These are phyloP conservation scores for Heliconius congener DNA, from an alignment of 1,140 invertebrate genomes.

Conservation along the genomic window DNA sequence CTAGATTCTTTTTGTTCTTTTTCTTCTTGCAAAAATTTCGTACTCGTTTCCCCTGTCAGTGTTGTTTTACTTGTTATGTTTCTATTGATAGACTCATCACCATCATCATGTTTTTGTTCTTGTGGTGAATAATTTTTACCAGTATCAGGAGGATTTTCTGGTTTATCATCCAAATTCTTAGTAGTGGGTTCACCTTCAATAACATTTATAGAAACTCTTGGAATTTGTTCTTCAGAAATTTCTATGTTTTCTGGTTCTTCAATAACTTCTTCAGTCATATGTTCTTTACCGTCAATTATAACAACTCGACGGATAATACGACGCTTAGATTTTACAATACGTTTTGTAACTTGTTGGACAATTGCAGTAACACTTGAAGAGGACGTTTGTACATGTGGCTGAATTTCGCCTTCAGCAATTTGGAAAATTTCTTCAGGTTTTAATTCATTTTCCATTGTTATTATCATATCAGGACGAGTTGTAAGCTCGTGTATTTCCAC, in stretches of 20 bases:
- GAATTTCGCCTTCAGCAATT: slow-evolving; percentile 81
- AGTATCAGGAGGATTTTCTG: slow-evolving; percentile 33
- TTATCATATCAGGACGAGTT: slow-evolving; percentile 82
- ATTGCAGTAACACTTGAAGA: slow-evolving; percentile 87
- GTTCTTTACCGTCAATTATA: slow-evolving; percentile 91
- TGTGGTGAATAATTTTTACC: slow-evolving; percentile 16
- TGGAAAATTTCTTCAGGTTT: slow-evolving; percentile 82
- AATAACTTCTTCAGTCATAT: slow-evolving; percentile 89
- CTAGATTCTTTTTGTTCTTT: neutral
- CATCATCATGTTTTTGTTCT: neutral
- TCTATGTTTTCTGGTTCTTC: slow-evolving; percentile 92
- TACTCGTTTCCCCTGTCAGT: neutral
- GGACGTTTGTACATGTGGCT: slow-evolving; percentile 73
- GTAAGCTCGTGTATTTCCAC: slow-evolving; percentile 85
- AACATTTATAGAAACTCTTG: slow-evolving; percentile 88
- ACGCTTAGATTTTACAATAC: slow-evolving; percentile 87
- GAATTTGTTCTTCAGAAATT: slow-evolving; percentile 87
- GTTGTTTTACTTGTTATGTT: neutral
- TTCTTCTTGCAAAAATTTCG: neutral
- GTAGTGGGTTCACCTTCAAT: slow-evolving; percentile 69
- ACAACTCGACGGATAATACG: slow-evolving; percentile 88
- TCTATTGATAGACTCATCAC: neutral
- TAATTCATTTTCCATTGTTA: slow-evolving; percentile 78
- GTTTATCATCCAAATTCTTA: slow-evolving; percentile 59
- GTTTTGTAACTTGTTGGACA: slow-evolving; percentile 89